Evolutionary conservation across 2,888 invertebrate species (phyloP).

Genomic region (Serripes groenlandicus): DNA sequence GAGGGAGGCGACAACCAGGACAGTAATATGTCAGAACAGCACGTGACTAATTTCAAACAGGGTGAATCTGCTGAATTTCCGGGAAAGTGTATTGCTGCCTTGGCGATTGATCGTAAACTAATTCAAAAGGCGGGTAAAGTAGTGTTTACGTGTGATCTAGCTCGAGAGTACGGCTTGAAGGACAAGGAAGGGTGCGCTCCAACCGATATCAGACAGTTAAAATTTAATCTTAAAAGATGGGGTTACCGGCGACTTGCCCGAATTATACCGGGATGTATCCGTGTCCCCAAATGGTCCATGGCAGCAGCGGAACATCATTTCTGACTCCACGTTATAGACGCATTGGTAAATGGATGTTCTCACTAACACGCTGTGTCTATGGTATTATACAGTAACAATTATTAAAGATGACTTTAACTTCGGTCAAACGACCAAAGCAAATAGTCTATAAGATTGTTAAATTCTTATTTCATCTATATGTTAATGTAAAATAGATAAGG

Average conservation of each 20-base stretch:
- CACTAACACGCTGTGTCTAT: too few species aligned
- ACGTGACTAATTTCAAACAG: slow-evolving; percentile 46
- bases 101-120: slow-evolving; percentile 80
- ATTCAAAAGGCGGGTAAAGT: slow-evolving; percentile 85
- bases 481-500: too few species aligned
- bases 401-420: too few species aligned
- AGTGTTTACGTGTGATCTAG: slow-evolving; percentile 85
- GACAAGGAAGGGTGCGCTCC: slow-evolving; percentile 84
- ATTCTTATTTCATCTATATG: too few species aligned
- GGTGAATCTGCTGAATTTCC: slow-evolving; percentile 81
- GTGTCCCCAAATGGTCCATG: slow-evolving; percentile 51
- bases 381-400: too few species aligned
- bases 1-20: background rate
- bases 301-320: slow-evolving; percentile 48
- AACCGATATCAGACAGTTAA: slow-evolving; percentile 33
- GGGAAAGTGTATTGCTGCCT: slow-evolving; percentile 75
- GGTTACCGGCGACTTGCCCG: slow-evolving; percentile 31
- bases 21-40: background rate
- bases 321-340: too few species aligned
- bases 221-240: background rate
- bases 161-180: slow-evolving; percentile 84
- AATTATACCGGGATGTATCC: slow-evolving; percentile 31
- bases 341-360: too few species aligned
- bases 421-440: too few species aligned
- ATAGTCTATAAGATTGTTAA: too few species aligned